Evolutionary conservation across 2,797 vertebrate species (phyloP), one percentile per base, ranked within the genome.

Genomic region (Bovichtus diacanthus): DNA sequence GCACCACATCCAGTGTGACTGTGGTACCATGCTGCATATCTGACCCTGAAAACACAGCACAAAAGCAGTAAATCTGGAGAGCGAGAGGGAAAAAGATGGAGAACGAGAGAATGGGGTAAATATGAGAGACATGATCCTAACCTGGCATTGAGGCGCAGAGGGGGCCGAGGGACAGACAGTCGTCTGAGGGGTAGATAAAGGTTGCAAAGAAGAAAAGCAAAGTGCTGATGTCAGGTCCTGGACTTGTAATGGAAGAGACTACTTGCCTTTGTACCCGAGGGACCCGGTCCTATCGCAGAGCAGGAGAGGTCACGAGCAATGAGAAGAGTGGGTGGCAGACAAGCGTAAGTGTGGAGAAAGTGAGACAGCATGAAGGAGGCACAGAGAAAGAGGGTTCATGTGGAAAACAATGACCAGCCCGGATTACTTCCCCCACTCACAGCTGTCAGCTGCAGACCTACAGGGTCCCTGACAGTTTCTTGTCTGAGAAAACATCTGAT

Each of bases 401-500:
- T 36, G 36, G 74, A 78, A 78, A 77, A 77, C 62, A 70, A 21
- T 2, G 38, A 11, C 68, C 56, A 63, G 54, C 51, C 23, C 1
- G 2, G 29, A 53, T 65, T 64, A 73, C 43, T 58, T 62, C 39
- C 39, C 34, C n/a, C 43, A 7, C 21, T 65, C 29, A n/a, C 19
- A 27, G 54, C 16, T 12, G 61, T 65, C 43, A 50, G 58, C 38
- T 2, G 19, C 51, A 19, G 64, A 70, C n/a, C 46, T 49, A 4
- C 34, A 19, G 9, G 60, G 23, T 36, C 76, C 23, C 18, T 19
- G 1, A 5, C 16, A 65, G 56, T 39, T 38, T 25, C 23, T 11
- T 23, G 38, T 77, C 65, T 62, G 63, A 76, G 81, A 50, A 55
- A 55, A 70, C 60, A 62, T 56, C 51, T 76, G 67, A 76, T 70